Base-by-base conservation (phyloP, 2,888 invertebrate species). In the Clistopyga incitator region DNA sequence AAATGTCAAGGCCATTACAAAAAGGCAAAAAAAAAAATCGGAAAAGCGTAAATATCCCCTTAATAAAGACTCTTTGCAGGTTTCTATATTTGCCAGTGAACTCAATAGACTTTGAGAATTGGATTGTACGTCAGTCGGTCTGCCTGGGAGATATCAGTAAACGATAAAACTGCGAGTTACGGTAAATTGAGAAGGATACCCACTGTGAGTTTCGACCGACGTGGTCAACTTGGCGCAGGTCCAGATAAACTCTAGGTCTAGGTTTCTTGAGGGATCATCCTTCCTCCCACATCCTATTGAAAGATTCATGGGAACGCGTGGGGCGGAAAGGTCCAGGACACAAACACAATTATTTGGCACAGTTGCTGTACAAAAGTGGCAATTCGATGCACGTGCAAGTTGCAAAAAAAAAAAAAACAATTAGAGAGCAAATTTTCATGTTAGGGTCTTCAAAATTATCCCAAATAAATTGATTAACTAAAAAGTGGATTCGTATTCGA, bases 171-270 rank as follows among this genome's bases (percentile, higher is more conserved):
- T 29, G 11, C 29, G 29, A 56, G 42, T 18, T 20, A 25, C 45
- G 23, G 10, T 34, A 47, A 13, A 50, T 50, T 45, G 47, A 6
- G 38, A 38, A 20, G 67, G 25, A 47, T 67, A 47, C 6, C 29
- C 47, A 23, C 25, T 34, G 13, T n/a, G 59, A 15, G 42, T 13
- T 59, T 59, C 59, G 72, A n/a, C 25, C 34, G 4, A 11, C 34
- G 34, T 65, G 25, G 64, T 15, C 34, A 42, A 18, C 38, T 75
- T 80, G 80, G 80, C 68, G 68, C 61, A 42, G 52, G 74, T 80
- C 74, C 80, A 61, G 52, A 79, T 71, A 45, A 23, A 54, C 71
- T 65, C 38, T 42, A n/a, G 61, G 42, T 78, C 74, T 59, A 34
- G 25, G n/a, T 79, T 74, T 45, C 20, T 20, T 18, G 23, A 50